phyloP scores from a whole-genome alignment of 2,888 invertebrate genomes.

The Cabera pusaria region DNA sequence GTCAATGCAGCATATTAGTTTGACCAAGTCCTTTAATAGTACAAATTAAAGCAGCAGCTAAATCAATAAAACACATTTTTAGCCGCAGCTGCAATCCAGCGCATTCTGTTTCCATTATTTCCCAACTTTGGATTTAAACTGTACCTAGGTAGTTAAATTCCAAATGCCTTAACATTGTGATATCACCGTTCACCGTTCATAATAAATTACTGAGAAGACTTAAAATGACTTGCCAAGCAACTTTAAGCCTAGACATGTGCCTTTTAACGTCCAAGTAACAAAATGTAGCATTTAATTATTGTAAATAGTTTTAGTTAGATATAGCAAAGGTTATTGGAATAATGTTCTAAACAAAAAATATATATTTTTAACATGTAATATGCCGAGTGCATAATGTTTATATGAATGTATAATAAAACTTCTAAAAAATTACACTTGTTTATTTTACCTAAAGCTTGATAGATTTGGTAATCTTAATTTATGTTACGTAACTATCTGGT shows the following conservation, averaged over 20 bases:
- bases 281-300: constrained; percentile 31
- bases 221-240: constrained; percentile 55
- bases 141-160: constrained; percentile 6
- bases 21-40: too few species aligned
- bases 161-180: constrained; percentile 20
- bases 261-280: constrained; percentile 41
- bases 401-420: constrained; percentile 14
- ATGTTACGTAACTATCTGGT: too few species aligned
- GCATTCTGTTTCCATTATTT: too few species aligned
- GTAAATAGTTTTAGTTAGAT: constrained; percentile 11
- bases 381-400: constrained; percentile 14
- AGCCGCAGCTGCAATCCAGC: too few species aligned
- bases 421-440: too few species aligned
- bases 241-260: constrained; percentile 42
- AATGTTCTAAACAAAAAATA: constrained; percentile 8
- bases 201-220: constrained; percentile 37
- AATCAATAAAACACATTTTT: too few species aligned
- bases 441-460: too few species aligned
- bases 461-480: too few species aligned
- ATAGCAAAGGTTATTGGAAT: background rate
- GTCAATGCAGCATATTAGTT: too few species aligned
- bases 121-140: too few species aligned
- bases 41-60: too few species aligned
- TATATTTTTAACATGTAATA: constrained; percentile 12
- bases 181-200: constrained; percentile 12